These are phyloP conservation scores for Bovichtus variegatus DNA, from an alignment of 2,797 vertebrate genomes.

Conservation along the genomic window DNA sequence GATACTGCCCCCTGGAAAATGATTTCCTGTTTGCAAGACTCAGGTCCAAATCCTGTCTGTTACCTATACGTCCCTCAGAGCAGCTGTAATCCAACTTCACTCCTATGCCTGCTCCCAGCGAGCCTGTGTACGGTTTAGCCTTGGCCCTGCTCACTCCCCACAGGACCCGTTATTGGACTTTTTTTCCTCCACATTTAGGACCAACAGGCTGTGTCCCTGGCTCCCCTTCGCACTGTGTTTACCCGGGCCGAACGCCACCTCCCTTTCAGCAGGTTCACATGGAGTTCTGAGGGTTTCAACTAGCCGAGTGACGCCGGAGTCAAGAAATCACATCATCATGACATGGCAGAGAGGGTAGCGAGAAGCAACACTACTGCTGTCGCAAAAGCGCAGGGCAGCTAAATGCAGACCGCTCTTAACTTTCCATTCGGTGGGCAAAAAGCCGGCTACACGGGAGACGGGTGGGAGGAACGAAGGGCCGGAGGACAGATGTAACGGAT, in stretches of 20 bases:
- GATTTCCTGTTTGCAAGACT: constrained; percentile 50
- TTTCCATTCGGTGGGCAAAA: constrained; percentile 55
- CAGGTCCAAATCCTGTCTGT: constrained; percentile 30
- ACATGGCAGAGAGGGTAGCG: constrained; percentile 43
- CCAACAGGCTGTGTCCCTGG: constrained; percentile 65
- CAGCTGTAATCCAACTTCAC: constrained; percentile 48
- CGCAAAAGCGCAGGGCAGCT: constrained; percentile 17
- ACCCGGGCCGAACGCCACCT: constrained; percentile 70
- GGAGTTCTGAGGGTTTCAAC: constrained; percentile 72
- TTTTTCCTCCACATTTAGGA: constrained; percentile 71
- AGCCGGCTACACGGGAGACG: constrained; percentile 43
- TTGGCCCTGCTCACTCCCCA: constrained; percentile 59
- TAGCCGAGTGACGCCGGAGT: constrained; percentile 55
- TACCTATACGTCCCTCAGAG: constrained; percentile 60
- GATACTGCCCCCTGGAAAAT: constrained; percentile 37
- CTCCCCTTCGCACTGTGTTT: constrained; percentile 68
- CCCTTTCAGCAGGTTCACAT: constrained; percentile 77
- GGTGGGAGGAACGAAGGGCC: constrained; percentile 42
- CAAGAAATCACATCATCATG: constrained; percentile 73
- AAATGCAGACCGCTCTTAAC: constrained; percentile 26
- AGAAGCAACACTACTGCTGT: constrained; percentile 34
- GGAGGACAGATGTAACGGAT: constrained; percentile 62
- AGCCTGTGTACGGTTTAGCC: constrained; percentile 56
- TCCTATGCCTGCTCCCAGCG: constrained; percentile 33
- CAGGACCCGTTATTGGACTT: constrained; percentile 67